Base-by-base conservation (phyloP, 1,140 invertebrate species). In the Drosophila teissieri region DNA sequence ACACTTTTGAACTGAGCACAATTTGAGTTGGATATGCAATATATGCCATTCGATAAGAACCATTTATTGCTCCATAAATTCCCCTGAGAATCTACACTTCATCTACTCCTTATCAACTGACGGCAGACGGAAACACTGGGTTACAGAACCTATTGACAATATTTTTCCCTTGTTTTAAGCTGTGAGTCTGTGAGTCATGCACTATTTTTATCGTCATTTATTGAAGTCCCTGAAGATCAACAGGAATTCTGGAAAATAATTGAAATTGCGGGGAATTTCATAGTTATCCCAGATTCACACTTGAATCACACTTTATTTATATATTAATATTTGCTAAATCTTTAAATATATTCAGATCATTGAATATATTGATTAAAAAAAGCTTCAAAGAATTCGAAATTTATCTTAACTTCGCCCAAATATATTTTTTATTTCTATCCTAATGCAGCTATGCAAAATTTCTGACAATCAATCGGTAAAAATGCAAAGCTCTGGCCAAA, bases 1-100 rank as follows among this genome's bases (percentile, higher is more conserved):
- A n/a, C 17, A 15, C 64, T 36, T 12, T 67, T 10, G 27, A 65
- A 67, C 64, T 67, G 64, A 70, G 15, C 17, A 0, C 11, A 24
- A 1, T 34, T 7, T 6, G 15, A 36, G n/a, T 11, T 4, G 14
- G 34, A 39, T 14, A 24, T 17, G 8, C 34, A 39, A 36, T 54
- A 37, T 69, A 69, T 69, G 54, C 15, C 10, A 10, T 19, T 67
- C 12, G 61, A 4, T 42, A 27, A 8, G 19, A 37, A n/a, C 6
- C 19, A 34, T 22, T 73, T 63, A 42, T 70, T 64, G 64, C 8
- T 5, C 0, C 22, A 34, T n/a, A 34, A 54, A 27, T 39, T 39
- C 63, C 48, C 24, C 56, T 6, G 36, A 12, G 63, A 36, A 68
- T 10, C 4, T 2, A 31, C 2, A 31, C 31, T 31, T 31, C 31